Percentiles rank a stretch among this genome's conserved stretches.
Conservation (phyloP, 1,140 invertebrate genomes). For the Zaprionus davidi region DNA sequence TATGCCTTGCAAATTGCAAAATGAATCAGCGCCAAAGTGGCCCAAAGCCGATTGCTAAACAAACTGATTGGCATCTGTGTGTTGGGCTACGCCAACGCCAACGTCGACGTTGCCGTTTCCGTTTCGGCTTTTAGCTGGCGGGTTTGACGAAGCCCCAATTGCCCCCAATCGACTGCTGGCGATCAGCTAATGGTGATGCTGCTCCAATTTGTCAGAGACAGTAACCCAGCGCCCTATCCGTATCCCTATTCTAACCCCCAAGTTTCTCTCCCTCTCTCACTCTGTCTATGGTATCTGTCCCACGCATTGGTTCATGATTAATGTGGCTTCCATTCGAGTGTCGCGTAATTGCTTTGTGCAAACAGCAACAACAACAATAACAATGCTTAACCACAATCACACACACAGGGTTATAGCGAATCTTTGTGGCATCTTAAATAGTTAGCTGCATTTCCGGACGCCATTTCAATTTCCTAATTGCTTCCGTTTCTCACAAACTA, state of each 20-base stretch:
- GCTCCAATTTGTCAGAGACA: neutral
- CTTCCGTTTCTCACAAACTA: slow-evolving; percentile 27
- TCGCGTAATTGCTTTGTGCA: slow-evolving; percentile 39
- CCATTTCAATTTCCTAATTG: slow-evolving; percentile 41
- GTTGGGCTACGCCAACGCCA: slow-evolving; percentile 3
- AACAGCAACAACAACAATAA: slow-evolving; percentile 9
- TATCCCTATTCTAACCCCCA: neutral
- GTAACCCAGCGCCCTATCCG: neutral
- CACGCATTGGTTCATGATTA: slow-evolving; percentile 27
- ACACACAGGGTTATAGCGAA: neutral
- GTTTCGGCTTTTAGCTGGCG: slow-evolving; percentile 15
- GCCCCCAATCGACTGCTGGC: slow-evolving; percentile 8
- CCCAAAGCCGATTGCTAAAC: slow-evolving; percentile 38
- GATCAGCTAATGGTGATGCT: slow-evolving; percentile 26
- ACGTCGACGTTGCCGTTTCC: slow-evolving; percentile 14
- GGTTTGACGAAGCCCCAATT: neutral
- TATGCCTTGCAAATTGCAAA: slow-evolving; percentile 46
- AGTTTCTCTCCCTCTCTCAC: too few species aligned
- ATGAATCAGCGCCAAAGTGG: slow-evolving; percentile 40
- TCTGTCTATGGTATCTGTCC: neutral
- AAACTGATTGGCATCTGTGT: slow-evolving; percentile 32
- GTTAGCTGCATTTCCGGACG: slow-evolving; percentile 29
- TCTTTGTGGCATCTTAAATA: neutral
- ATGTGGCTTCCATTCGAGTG: slow-evolving; percentile 38
- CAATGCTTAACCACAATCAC: slow-evolving; percentile 8